Evolutionary conservation across 2,113 vertebrate genomes (phyloP), one percentile per base, ranked within the genome.

Genomic region (Pyrgilauda ruficollis): DNA sequence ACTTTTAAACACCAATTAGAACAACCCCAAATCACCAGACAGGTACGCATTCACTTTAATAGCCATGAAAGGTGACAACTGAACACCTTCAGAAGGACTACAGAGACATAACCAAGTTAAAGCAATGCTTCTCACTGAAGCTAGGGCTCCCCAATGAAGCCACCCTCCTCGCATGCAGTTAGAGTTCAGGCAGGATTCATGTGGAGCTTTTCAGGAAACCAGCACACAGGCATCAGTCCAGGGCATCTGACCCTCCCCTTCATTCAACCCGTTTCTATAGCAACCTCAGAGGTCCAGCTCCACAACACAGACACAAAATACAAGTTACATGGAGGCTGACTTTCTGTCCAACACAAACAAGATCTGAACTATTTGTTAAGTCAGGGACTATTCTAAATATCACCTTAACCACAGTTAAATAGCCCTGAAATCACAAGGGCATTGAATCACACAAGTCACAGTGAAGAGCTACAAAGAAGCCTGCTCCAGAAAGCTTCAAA

Each of bases 271-370:
- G 20, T 33, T 69, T 21, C 75, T 69, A 12, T 0, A 69, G 63
- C 30, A 88, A 53, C 46, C 59, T 4, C 56, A 22, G 16, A 15
- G 26, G 35, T 67, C 12, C 4, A 28, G 19, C 43, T 41, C 18
- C 69, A 30, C 30, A 56, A 74, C 47, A 83, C 16, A 28, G 22
- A 18, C 43, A 58, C 15, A 30, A 78, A 72, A 44, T 2, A 28
- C 20, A 1, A 4, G 1, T 4, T 13, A 50, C 22, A 35, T 0
- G 4, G 6, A 89, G 18, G 11, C 1, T 62, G 37, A 19, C 53
- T 28, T 4, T 19, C 47, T 20, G 41, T 2, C 33, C 68, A 66
- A 47, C 18, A 69, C 12, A 31, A 87, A 41, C 33, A 80, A 39
- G 11, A 31, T 2, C 8, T 6, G 11, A 49, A 64, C 28, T 53